Evolutionary conservation across 1,140 invertebrate species (phyloP).

Genomic region (Macrobrachium rosenbergii): DNA sequence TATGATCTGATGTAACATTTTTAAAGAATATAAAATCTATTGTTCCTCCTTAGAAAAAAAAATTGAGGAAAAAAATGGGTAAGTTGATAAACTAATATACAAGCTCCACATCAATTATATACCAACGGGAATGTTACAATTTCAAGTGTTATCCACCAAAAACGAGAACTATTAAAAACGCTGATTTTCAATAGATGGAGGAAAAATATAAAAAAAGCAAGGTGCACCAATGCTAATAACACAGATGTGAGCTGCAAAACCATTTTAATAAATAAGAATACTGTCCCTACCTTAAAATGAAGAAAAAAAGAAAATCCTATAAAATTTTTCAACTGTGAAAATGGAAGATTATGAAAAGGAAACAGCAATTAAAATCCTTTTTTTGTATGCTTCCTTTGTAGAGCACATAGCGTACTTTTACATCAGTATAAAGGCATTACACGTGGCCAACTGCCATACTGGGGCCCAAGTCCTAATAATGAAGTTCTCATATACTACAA

Average conservation of each 20-base stretch:
- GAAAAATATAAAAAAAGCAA: constrained; percentile 41
- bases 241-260: constrained; percentile 64
- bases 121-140: constrained; percentile 60
- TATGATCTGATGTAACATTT: constrained; percentile 37
- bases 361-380: constrained; percentile 23
- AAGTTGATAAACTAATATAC: constrained; percentile 43
- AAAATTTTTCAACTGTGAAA: constrained; percentile 37
- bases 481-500: constrained; percentile 38
- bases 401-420: constrained; percentile 54
- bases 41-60: constrained; percentile 42
- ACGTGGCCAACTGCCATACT: constrained; percentile 53
- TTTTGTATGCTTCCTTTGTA: constrained; percentile 32
- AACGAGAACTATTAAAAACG: constrained; percentile 46
- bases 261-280: constrained; percentile 56
- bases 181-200: constrained; percentile 30
- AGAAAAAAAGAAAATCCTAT: constrained; percentile 38
- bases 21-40: constrained; percentile 24
- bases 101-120: constrained; percentile 58
- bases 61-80: constrained; percentile 32
- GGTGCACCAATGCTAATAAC: constrained; percentile 62
- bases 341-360: constrained; percentile 31
- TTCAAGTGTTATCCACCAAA: neutral
- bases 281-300: constrained; percentile 50
- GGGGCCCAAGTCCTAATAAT: constrained; percentile 56
- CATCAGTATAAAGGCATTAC: constrained; percentile 62